Evolutionary conservation across 92 coral and sea anemone genomes (phyloP), one percentile per base, ranked within the genome.

Genomic region (Galaxea fascicularis): DNA sequence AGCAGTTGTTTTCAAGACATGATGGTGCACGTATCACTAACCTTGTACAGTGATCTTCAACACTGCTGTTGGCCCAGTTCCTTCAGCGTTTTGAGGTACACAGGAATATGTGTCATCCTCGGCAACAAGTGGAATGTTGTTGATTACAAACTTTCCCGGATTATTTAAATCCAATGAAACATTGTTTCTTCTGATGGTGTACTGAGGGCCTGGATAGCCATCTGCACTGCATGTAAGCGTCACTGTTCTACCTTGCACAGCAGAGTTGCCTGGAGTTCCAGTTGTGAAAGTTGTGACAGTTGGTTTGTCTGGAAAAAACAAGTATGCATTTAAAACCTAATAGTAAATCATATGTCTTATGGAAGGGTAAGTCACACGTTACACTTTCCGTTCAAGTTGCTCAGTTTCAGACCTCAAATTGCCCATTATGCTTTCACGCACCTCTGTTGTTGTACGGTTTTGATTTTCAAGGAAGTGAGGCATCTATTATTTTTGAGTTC

Each of bases 171-270:
- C 30, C 71, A 86, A 47, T 0, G 4, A 0, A 16, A 52, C 51
- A 20, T 5, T 57, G 28, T 79, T 64, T 27, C 75, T 78, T 57
- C 22, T 79, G 77, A 94, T 79, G 59, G 76, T 78, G 78, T 78
- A 94, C 21, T 49, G 58, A 15, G 98, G 98, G 17, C 68, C 67
- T n/a, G 98, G 98, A 54, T 78, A 93, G 0, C 98, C 98, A 68
- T 91, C 83, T 24, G 98, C 90, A 77, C 66, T 78, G 82, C 98
- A 93, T 8, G 87, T 87, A n/a, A 93, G 78, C 16, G 91, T 82
- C 25, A 77, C 91, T 0, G 18, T 13, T 18, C 77, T 60, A 17
- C 85, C 82, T 30, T 22, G 52, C 24, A 91, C 65, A 0, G 76
- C 95, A 11, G 87, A 82, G 83, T 86, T 89, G 25, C 35, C 66